phyloP scores from a whole-genome alignment of 2,888 invertebrate species.

The Thymelicus sylvestris region DNA sequence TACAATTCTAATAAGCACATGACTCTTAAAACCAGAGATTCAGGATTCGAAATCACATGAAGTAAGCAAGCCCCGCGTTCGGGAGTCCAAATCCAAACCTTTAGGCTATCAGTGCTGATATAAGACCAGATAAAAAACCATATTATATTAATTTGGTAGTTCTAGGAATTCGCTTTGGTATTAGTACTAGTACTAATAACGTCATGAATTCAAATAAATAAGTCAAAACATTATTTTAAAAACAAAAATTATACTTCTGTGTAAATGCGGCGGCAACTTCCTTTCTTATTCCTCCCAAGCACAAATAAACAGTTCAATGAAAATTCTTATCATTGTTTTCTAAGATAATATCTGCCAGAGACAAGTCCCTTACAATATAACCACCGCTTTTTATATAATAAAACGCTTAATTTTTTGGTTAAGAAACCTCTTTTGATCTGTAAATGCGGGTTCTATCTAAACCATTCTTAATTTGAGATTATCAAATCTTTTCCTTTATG shows the following conservation, averaged over 20 bases:
- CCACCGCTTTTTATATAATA: slow-evolving; percentile 41
- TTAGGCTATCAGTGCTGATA: too few species aligned
- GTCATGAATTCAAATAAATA: too few species aligned
- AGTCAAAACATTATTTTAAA: neutral
- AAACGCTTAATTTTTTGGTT: slow-evolving; percentile 42
- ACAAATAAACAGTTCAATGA: slow-evolving; percentile 70
- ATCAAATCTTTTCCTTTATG: slow-evolving; percentile 22
- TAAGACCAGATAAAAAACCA: too few species aligned
- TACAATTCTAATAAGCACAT: too few species aligned
- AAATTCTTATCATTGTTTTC: slow-evolving; percentile 68
- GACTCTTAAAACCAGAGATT: too few species aligned
- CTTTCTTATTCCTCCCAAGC: slow-evolving; percentile 50
- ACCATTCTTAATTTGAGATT: slow-evolving; percentile 28
- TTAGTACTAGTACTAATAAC: too few species aligned
- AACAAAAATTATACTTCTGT: slow-evolving; percentile 46
- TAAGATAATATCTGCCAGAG: slow-evolving; percentile 65
- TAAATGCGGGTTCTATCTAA: slow-evolving; percentile 27
- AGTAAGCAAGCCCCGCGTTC: too few species aligned
- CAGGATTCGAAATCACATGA: too few species aligned
- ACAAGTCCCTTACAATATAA: slow-evolving; percentile 51
- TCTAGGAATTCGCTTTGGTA: too few species aligned
- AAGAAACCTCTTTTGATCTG: slow-evolving; percentile 31
- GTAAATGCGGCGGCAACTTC: slow-evolving; percentile 44
- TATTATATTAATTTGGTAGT: too few species aligned
- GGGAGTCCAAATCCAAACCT: too few species aligned